Base-by-base conservation (phyloP, 2,888 invertebrate genomes). In the Parochlus steinenii region DNA sequence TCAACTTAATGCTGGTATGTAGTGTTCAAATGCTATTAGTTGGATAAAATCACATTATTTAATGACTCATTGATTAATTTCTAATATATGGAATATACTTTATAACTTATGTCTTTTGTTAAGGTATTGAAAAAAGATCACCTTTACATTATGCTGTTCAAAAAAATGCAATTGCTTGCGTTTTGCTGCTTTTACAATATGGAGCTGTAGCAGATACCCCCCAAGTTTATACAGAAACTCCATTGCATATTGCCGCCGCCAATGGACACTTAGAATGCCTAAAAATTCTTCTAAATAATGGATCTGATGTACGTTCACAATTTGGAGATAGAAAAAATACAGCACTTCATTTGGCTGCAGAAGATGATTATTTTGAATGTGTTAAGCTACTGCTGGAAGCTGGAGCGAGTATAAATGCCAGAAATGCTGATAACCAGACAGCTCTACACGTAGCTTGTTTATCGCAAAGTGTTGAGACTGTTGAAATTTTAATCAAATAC, bases 111-210 rank as follows among this genome's bases (percentile, higher is more conserved):
- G n/a, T n/a, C n/a, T n/a, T n/a, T n/a, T n/a, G n/a, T n/a, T n/a
- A n/a, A n/a, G n/a, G n/a, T 10, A 59, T 71, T 31, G 64, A 58
- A 35, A 69, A 70, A 36, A 69, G 71, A 42, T 82, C 81, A 25
- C 78, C 89, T 1, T 58, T 90, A 41, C 83, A 86, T 53, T 83
- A 79, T 52, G 89, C 89, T 1, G 82, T 85, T 33, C 68, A 80
- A 44, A 80, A 76, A 48, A 69, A 76, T 48, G 72, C 75, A 8
- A 62, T 68, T 37, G 75, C 78, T 42, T 83, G 83, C 46, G 80
- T 80, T 3, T 66, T 69, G 48, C 66, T 69, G 43, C 61, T 90
- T 42, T 54, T 87, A 33, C 69, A 74, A 44, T 71, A 74, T 42
- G 82, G 83, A 31, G 87, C 87, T 3, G 72, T 71, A 49, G 77